Evolutionary conservation across 2,797 vertebrate genomes (phyloP), one percentile per base, ranked within the genome.

Genomic region (Gymnothorax reevesii): DNA sequence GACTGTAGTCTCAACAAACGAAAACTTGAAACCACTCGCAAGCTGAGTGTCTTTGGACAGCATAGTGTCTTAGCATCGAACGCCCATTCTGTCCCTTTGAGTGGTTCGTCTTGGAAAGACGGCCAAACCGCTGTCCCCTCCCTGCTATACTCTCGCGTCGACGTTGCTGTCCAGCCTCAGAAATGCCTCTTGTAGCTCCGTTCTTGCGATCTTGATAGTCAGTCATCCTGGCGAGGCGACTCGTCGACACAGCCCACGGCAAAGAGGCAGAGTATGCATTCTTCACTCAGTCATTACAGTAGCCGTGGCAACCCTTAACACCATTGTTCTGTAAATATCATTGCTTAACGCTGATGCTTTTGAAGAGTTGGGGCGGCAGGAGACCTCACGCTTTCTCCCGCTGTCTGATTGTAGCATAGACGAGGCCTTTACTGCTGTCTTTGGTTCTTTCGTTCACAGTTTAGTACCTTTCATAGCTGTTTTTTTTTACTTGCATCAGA

Each of bases 91-190:
- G 22, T 3, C 25, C 4, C 25, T 71, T 71, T 6, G 89, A 89
- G 87, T 88, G 27, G 75, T 84, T 85, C 71, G 73, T 87, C 89
- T 57, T 66, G 88, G 91, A 93, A 90, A 91, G 91, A 83, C 89
- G 87, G 90, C 59, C 13, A 2, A 42, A 64, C 27, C 1, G 4
- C 22, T 5, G 2, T 15, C 2, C 42, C 27, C 82, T 62, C 55
- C 27, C 82, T 27, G 25, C 57, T 15, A 60, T 57, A 20, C 62
- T 57, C 5, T 17, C 22, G 62, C 22, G 17, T 15, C 10, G 22
- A 20, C 12, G 17, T 64, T 64, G 12, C 62, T 55, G 8, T 5
- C 20, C 20, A 4, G 7, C 17, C 79, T 13, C 54, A 42, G 13
- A 9, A 42, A 13, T 49, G 3, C 22, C 20, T 22, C 15, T 62